A percentile compares a stretch with the other conserved stretches of the same genome.
Evolutionary conservation across 1,140 invertebrate genomes (phyloP).

Genomic region (Macrobrachium rosenbergii): DNA sequence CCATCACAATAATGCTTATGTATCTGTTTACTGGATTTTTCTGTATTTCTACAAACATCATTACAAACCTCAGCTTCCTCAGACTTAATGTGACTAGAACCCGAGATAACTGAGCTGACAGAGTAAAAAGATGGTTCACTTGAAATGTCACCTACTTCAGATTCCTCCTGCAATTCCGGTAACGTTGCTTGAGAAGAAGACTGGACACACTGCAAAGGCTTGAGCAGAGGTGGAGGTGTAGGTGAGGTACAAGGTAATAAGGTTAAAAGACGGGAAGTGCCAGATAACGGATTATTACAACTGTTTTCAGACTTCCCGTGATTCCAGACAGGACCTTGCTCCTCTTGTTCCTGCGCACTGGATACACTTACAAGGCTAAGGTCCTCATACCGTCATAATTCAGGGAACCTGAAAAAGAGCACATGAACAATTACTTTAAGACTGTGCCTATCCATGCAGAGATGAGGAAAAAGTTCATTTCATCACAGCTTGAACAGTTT

Average conservation of each 20-base stretch:
- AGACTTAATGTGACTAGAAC: slow-evolving; percentile 41
- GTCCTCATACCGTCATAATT: slow-evolving; percentile 76
- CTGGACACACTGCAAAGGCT: slow-evolving; percentile 1
- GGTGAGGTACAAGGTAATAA: slow-evolving; percentile 23
- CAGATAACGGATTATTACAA: background rate
- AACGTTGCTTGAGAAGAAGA: background rate
- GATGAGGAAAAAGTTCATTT: background rate
- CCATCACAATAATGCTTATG: background rate
- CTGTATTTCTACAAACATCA: background rate
- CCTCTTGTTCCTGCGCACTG: slow-evolving; percentile 63
- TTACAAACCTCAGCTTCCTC: slow-evolving; percentile 30
- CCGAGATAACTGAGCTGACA: slow-evolving; percentile 19
- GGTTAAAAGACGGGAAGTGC: slow-evolving; percentile 3
- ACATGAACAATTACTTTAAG: background rate
- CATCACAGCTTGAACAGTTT: too few species aligned
- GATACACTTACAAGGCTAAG: slow-evolving; percentile 68
- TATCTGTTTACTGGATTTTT: background rate
- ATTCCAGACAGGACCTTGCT: slow-evolving; percentile 6
- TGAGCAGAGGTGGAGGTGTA: slow-evolving; percentile 26
- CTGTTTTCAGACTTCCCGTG: background rate
- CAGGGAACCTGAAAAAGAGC: slow-evolving; percentile 73
- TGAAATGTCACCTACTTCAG: slow-evolving; percentile 23
- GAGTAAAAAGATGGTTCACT: slow-evolving; percentile 27
- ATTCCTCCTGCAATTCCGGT: slow-evolving; percentile 2
- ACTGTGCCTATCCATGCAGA: background rate